A percentile compares a stretch with the other conserved stretches of the same genome.
Conservation (phyloP, 2,888 invertebrate genomes). For the Aquatica leii region DNA sequence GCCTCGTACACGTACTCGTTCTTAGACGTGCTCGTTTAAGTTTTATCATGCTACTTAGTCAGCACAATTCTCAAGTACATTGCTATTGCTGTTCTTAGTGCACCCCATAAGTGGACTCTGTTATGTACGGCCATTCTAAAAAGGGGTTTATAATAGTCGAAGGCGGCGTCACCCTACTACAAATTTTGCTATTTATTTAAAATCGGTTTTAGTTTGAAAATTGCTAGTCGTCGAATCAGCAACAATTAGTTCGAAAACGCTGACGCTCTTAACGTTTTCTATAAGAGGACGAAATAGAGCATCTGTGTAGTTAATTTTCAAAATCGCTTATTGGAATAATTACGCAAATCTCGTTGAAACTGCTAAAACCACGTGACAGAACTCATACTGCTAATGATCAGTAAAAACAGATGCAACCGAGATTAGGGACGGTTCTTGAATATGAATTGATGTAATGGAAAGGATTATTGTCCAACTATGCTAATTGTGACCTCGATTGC, state of each 20-base stretch:
- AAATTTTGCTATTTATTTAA: conserved; percentile 1
- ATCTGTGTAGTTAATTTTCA: conserved; percentile 30
- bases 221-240: conserved; percentile 4
- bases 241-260: conserved; percentile 20
- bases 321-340: conserved; percentile 28
- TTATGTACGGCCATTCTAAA: conserved; percentile 8
- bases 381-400: conserved; percentile 44
- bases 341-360: conserved; percentile 26
- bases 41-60: conserved; percentile 38
- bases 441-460: conserved; percentile 49
- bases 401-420: conserved; percentile 48
- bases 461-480: conserved; percentile 51
- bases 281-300: conserved; percentile 18
- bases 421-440: conserved; percentile 47
- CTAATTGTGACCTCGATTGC: conserved; percentile 54
- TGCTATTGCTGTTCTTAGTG: conserved; percentile 24
- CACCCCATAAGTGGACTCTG: conserved; percentile 21
- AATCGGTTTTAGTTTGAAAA: conserved; percentile 3
- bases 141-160: conserved; percentile 4
- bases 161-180: background rate
- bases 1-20: conserved; percentile 25
- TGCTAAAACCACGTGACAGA: conserved; percentile 31
- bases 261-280: conserved; percentile 19
- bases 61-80: conserved; percentile 35
- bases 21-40: conserved; percentile 41